These are phyloP conservation scores for Tinea trinotella DNA, from an alignment of 2,888 invertebrate species.

Conservation along the genomic window DNA sequence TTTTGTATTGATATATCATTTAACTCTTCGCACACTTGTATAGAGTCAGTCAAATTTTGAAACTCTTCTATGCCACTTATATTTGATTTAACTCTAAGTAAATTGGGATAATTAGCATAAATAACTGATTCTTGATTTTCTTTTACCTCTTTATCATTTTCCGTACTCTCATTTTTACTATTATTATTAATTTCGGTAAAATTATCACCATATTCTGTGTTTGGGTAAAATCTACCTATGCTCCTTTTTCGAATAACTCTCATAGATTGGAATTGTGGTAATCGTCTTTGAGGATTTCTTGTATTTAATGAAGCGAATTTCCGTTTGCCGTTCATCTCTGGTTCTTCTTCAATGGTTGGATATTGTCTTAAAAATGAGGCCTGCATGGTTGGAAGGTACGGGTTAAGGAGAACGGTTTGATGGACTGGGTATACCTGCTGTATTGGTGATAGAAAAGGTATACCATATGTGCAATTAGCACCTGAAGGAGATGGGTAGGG, in stretches of 20 bases:
- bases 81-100: constrained; percentile 43
- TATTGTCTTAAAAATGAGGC: constrained; percentile 55
- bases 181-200: constrained; percentile 64
- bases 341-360: constrained; percentile 55
- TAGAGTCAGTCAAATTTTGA: constrained; percentile 77
- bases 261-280: constrained; percentile 63
- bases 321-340: constrained; percentile 39
- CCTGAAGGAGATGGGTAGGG: constrained; percentile 31
- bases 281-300: constrained; percentile 43
- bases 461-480: constrained; percentile 34
- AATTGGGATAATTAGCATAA: constrained; percentile 59
- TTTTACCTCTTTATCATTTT: constrained; percentile 28
- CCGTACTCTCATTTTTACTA: constrained; percentile 37
- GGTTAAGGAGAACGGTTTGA: constrained; percentile 56
- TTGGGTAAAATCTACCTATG: constrained; percentile 65
- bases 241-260: constrained; percentile 57
- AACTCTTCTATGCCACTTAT: constrained; percentile 64
- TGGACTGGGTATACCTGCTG: constrained; percentile 62
- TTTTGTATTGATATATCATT: constrained; percentile 35
- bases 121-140: constrained; percentile 41
- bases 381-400: constrained; percentile 58
- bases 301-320: constrained; percentile 63
- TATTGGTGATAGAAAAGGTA: constrained; percentile 55
- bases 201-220: constrained; percentile 61
- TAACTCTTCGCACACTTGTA: constrained; percentile 75